Evolutionary conservation across 2,888 invertebrate species (phyloP).

Genomic region (Sinopyrophorus schimmeli): DNA sequence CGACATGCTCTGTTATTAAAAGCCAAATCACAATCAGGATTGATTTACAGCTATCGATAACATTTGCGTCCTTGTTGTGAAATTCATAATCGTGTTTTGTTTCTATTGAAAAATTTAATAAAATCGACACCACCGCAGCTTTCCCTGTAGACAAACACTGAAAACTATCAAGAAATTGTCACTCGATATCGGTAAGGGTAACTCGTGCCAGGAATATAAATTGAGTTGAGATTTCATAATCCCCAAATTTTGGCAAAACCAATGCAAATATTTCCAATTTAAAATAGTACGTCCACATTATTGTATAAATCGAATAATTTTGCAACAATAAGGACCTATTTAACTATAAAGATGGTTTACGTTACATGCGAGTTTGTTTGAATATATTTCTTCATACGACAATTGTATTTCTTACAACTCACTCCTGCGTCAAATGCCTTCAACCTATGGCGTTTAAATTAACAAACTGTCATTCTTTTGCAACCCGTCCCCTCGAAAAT

Average conservation of each 20-base stretch:
- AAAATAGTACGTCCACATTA: no score
- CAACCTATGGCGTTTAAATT: slow-evolving; percentile 44
- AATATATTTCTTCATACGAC: slow-evolving; percentile 11
- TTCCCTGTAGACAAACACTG: slow-evolving; percentile 16
- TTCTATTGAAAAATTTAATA: slow-evolving; percentile 49
- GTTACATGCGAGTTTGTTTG: slow-evolving; percentile 2
- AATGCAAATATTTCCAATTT: no score
- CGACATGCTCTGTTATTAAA: slow-evolving; percentile 47
- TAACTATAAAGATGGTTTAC: no score
- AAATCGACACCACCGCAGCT: slow-evolving; percentile 21
- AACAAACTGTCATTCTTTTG: slow-evolving; percentile 46
- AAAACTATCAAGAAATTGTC: slow-evolving; percentile 15
- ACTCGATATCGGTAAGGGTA: slow-evolving; percentile 11
- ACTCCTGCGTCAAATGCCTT: slow-evolving; percentile 40
- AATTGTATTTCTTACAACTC: slow-evolving; percentile 27
- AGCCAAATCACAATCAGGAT: slow-evolving; percentile 48
- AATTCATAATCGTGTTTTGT: slow-evolving; percentile 52
- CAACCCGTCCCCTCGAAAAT: slow-evolving; percentile 38
- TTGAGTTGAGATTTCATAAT: slow-evolving; percentile 14
- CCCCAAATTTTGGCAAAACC: no score
- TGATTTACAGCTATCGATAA: slow-evolving; percentile 51
- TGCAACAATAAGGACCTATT: no score
- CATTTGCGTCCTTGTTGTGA: slow-evolving; percentile 45
- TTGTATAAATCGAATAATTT: no score
- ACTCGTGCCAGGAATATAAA: slow-evolving; percentile 19